phyloP scores from a whole-genome alignment of 2,888 invertebrate genomes.

The Cenopis cana region DNA sequence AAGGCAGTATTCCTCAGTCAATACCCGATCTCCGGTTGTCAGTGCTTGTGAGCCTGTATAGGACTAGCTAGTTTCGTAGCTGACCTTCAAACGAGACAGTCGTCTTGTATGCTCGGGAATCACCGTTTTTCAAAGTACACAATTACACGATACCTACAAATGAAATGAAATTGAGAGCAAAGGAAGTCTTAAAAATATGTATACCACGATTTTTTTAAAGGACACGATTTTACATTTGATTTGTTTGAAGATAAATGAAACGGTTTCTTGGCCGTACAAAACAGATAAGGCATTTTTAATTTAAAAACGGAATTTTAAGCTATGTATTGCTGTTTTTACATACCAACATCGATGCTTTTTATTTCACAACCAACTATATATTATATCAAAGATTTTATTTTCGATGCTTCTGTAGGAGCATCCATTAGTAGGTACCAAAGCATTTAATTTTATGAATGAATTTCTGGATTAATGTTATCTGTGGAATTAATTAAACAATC shows the following conservation, averaged over 20 bases:
- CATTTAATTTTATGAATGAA: background rate
- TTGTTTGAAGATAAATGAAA: too few species aligned
- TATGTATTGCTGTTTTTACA: background rate
- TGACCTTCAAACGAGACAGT: background rate
- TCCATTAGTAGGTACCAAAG: background rate
- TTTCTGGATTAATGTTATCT: background rate
- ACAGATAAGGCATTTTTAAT: background rate
- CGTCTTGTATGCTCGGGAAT: too few species aligned
- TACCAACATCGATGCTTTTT: background rate
- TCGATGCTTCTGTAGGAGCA: background rate
- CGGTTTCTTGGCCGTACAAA: slow-evolving; percentile 2
- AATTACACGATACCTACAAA: too few species aligned
- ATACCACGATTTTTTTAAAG: too few species aligned
- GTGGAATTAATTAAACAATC: slow-evolving; percentile 35
- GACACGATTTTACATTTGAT: too few species aligned
- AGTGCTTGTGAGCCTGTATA: too few species aligned
- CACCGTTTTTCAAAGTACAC: too few species aligned
- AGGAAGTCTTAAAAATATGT: background rate
- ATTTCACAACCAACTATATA: too few species aligned
- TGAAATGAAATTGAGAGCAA: background rate
- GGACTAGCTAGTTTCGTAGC: background rate
- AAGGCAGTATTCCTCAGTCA: background rate
- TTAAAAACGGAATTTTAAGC: too few species aligned
- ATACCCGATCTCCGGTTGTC: too few species aligned
- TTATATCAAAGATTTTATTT: background rate